phyloP scores from a whole-genome alignment of 2,797 vertebrate genomes.

The Aotus griseimembra region DNA sequence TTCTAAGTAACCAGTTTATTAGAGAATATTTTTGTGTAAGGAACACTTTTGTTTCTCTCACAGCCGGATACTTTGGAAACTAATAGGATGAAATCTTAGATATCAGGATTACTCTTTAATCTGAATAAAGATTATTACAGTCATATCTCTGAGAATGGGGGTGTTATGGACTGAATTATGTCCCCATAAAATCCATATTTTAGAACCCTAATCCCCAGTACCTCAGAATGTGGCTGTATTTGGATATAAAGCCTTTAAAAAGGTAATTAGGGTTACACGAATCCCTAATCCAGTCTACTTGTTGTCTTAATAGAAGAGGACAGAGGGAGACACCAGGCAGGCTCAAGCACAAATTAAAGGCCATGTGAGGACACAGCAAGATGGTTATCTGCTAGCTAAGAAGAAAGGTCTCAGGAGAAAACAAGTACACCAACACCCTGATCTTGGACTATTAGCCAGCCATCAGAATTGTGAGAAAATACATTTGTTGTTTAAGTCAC shows the following conservation, averaged over 20 bases:
- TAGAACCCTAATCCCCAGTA: background rate
- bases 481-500: background rate
- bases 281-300: background rate
- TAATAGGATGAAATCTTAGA: background rate
- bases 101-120: background rate
- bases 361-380: background rate
- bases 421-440: background rate
- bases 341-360: background rate
- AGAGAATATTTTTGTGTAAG: background rate
- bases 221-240: background rate
- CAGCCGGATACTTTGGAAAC: background rate
- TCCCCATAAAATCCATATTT: background rate
- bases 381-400: background rate
- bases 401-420: background rate
- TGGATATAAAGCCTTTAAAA: background rate
- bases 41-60: background rate
- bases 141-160: background rate
- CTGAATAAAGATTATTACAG: background rate
- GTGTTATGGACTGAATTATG: background rate
- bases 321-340: background rate
- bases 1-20: background rate
- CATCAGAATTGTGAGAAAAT: background rate
- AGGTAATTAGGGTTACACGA: background rate
- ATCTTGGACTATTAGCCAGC: background rate
- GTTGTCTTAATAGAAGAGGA: background rate